Conservation (phyloP, 2,888 invertebrate species). For the Philereme vetulata region DNA sequence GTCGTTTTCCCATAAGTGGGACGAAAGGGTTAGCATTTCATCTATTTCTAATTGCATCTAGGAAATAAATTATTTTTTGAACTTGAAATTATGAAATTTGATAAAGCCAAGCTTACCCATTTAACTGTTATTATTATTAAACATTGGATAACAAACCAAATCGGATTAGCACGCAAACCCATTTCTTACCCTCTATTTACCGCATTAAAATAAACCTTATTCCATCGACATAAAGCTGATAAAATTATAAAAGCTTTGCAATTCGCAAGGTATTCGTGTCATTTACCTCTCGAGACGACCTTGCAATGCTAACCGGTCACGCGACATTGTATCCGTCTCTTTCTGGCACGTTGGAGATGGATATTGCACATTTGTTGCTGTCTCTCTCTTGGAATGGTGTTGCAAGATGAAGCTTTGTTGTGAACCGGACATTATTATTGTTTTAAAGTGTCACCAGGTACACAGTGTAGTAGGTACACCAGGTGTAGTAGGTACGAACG, state of each 20-base stretch:
- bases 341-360: conserved; percentile 41
- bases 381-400: conserved; percentile 53
- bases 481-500: too few species aligned
- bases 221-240: conserved; percentile 22
- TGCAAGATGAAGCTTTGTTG: conserved; percentile 51
- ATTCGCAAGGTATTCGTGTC: conserved; percentile 55
- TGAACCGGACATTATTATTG: conserved; percentile 46
- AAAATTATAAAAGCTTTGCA: conserved; percentile 2
- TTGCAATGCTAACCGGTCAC: conserved; percentile 83
- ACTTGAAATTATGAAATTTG: conserved; percentile 47
- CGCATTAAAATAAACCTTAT: conserved; percentile 38
- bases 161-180: conserved; percentile 68
- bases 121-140: conserved; percentile 54
- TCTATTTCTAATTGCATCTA: too few species aligned
- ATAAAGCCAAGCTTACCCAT: conserved; percentile 42
- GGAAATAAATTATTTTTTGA: not conserved
- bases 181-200: conserved; percentile 32
- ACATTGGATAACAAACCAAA: conserved; percentile 60
- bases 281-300: conserved; percentile 77
- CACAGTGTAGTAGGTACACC: too few species aligned
- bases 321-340: conserved; percentile 58
- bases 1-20: too few species aligned
- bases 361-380: conserved; percentile 38
- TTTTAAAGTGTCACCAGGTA: conserved; percentile 49
- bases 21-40: too few species aligned